Evolutionary conservation across 2,113 vertebrate genomes (phyloP).

Genomic region (Tragelaphus imberbis): DNA sequence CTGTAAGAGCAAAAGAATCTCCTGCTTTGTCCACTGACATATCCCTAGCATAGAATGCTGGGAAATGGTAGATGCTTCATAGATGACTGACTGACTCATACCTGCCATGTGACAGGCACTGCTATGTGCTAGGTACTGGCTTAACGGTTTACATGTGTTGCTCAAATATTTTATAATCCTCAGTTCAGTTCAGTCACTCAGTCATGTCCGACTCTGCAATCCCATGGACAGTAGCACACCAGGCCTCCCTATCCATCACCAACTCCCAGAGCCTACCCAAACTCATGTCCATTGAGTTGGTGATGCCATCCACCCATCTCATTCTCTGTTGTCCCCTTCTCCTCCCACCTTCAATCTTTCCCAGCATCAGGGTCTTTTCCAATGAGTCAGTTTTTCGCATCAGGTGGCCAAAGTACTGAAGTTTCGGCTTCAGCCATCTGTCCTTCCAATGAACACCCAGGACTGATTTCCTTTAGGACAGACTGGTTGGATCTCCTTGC

Average conservation of each 20-base stretch:
- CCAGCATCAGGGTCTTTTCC: not conserved
- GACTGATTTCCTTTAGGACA: not conserved
- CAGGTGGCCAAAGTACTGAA: not conserved
- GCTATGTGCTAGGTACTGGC: not conserved
- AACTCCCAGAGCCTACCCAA: not conserved
- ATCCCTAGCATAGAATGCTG: not conserved
- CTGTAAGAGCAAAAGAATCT: not conserved
- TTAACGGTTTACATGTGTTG: not conserved
- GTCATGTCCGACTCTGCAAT: rapidly evolving
- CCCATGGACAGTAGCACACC: not conserved
- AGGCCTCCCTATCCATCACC: not conserved
- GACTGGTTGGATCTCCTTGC: not conserved
- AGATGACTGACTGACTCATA: not conserved
- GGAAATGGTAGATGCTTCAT: not conserved
- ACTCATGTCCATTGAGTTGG: not conserved
- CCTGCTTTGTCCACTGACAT: not conserved
- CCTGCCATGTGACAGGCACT: not conserved
- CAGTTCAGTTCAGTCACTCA: not conserved
- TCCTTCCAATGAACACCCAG: not conserved
- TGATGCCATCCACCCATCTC: not conserved
- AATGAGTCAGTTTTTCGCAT: not conserved
- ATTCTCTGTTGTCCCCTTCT: not conserved
- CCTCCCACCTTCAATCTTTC: not conserved
- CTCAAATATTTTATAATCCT: not conserved
- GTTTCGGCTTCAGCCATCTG: not conserved